Base-by-base conservation (phyloP, 2,888 invertebrate species). In the Agapetus fuscipes region DNA sequence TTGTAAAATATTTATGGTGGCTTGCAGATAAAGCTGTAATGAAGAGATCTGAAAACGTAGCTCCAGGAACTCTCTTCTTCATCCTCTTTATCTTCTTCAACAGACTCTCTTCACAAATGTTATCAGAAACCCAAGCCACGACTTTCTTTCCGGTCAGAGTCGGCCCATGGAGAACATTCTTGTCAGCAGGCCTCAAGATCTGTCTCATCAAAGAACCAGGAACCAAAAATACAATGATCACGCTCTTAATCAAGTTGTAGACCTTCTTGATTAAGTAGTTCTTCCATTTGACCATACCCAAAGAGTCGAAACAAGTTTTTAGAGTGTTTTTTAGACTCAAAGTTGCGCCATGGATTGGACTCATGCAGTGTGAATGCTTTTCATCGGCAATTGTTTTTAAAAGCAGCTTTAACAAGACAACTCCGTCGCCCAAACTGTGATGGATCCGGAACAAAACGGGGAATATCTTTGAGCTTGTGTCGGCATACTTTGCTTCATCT, bases 391-490 rank as follows among this genome's bases (percentile, higher is more conserved):
- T 56, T 2, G 59, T 55, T 48, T 66, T 60, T 41, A 69, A 56
- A 10, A 74, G 53, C 40, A 74, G 55, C 37, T 66, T 60, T 26
- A 72, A 53, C 7, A 75, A 52, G 3, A 71, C 64, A 1, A 67
- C 62, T 2, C 74, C 73, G 49, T 74, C 73, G 1, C 72, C 73
- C 1, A 74, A 51, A 3, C 70, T 60, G 53, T 74, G 74, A 52
- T 75, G 73, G 36, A 74, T 59, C 41, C 72, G 62, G 46, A 73
- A 66, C 39, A 74, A 51, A 20, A 74, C 54, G 2, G 69, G 69
- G 55, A 61, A 55, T 40, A 58, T 49, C 17, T 53, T 49, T 13
- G 53, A 43, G 27, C 49, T 30, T 28, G 17, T 6, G 30, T 35
- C 27, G 50, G 39, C 51, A 52, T 52, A 46, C 49, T 51, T 32